These are phyloP conservation scores for Caenorhabditis afra DNA, from an alignment of 2,888 invertebrate species.

Conservation along the genomic window DNA sequence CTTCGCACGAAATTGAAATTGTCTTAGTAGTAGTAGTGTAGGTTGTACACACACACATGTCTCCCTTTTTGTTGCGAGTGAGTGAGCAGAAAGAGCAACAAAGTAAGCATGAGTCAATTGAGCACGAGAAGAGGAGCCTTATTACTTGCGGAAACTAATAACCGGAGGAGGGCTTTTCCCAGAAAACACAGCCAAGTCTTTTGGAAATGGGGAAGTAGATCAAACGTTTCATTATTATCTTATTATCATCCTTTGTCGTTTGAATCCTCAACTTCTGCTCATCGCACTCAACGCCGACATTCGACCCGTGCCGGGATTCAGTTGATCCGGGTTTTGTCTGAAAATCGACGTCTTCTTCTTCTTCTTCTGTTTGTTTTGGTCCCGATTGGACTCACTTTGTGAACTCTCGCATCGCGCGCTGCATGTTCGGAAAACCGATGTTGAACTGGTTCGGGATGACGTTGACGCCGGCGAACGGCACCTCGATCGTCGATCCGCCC, in stretches of 20 bases:
- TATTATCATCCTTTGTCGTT: conserved; percentile 11
- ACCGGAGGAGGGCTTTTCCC: neutral
- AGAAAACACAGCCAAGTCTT: neutral
- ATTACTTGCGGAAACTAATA: no score
- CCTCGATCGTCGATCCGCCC: conserved; percentile 72
- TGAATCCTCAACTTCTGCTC: conserved; percentile 18
- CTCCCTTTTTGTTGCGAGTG: neutral
- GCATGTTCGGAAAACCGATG: conserved; percentile 75
- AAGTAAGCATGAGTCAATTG: neutral
- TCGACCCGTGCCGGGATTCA: conserved; percentile 71
- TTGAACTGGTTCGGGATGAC: conserved; percentile 69
- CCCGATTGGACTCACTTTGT: conserved; percentile 61
- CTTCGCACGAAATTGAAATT: conserved; percentile 26
- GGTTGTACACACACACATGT: conserved; percentile 10
- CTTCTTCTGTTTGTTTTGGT: neutral
- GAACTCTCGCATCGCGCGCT: conserved; percentile 62
- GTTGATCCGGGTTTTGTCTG: conserved; percentile 71
- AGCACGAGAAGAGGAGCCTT: no score
- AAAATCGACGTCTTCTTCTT: conserved; percentile 26
- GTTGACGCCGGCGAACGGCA: conserved; percentile 74
- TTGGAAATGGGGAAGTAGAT: neutral
- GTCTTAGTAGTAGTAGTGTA: neutral
- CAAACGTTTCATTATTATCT: conserved; percentile 10
- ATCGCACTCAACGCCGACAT: conserved; percentile 45
- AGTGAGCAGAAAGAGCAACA: conserved; percentile 1